Evolutionary conservation across 2,888 invertebrate species (phyloP).

Genomic region (Scrobipalpa atriplicella): DNA sequence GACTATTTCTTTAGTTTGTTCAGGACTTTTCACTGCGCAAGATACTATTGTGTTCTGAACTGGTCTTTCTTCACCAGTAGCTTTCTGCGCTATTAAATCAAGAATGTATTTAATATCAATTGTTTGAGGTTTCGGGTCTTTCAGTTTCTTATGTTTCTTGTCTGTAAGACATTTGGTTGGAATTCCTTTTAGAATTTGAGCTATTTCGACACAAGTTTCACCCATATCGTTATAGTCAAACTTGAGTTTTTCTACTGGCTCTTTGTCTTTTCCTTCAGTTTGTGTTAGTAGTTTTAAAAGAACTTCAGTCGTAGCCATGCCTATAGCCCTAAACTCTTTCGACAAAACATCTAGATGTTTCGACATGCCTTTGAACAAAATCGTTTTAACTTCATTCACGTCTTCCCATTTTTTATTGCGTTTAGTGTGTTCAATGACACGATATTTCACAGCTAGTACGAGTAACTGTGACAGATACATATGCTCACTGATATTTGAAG

Average conservation of each 20-base stretch:
- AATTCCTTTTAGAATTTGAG: conserved; percentile 72
- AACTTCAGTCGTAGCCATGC: conserved; percentile 89
- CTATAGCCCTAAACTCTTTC: conserved; percentile 84
- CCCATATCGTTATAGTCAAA: conserved; percentile 86
- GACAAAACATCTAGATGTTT: conserved; percentile 86
- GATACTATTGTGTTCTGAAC: conserved; percentile 62
- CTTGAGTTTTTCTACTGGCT: conserved; percentile 75
- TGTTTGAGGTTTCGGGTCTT: conserved; percentile 45
- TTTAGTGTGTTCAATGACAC: conserved; percentile 59
- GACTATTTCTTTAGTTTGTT: conserved; percentile 70
- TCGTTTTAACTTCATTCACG: conserved; percentile 67
- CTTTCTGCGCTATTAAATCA: conserved; percentile 58
- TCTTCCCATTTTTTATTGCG: conserved; percentile 53
- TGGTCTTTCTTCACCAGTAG: conserved; percentile 48
- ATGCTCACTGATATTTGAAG: conserved; percentile 86
- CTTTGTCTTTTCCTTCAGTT: conserved; percentile 57
- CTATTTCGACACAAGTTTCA: conserved; percentile 69
- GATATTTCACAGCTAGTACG: conserved; percentile 80
- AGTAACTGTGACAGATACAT: conserved; percentile 87
- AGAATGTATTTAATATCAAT: conserved; percentile 54
- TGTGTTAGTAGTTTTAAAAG: conserved; percentile 80
- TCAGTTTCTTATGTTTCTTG: conserved; percentile 48
- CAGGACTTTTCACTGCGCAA: conserved; percentile 63
- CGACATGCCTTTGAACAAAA: conserved; percentile 85
- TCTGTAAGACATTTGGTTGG: conserved; percentile 65